Evolutionary conservation across 1,140 invertebrate species (phyloP).

Genomic region (Dinothrombium tinctorium): DNA sequence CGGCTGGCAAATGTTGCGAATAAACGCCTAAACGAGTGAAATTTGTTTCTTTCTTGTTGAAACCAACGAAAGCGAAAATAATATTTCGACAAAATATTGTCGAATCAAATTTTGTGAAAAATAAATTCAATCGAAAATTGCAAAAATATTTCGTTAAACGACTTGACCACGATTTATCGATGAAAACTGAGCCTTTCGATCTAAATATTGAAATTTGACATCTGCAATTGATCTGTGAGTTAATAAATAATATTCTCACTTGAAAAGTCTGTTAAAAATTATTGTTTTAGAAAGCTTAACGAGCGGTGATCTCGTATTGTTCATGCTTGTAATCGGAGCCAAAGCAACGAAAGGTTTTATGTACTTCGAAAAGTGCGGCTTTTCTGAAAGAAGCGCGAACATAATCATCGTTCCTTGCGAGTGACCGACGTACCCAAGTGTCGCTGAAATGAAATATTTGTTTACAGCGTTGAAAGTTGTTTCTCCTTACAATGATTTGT

Average conservation of each 20-base stretch:
- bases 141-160: not conserved
- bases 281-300: too few species aligned
- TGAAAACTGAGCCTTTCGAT: too few species aligned
- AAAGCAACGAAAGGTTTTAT: constrained; percentile 30
- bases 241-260: too few species aligned
- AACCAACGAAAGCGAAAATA: constrained; percentile 10
- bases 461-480: not conserved
- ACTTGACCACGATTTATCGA: not conserved
- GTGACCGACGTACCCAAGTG: not conserved
- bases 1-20: constrained; percentile 52
- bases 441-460: not conserved
- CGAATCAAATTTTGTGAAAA: not conserved
- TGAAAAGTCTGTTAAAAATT: too few species aligned
- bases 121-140: not conserved
- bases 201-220: too few species aligned
- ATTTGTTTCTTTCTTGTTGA: constrained; percentile 8
- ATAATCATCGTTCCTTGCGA: constrained; percentile 22
- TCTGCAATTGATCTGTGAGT: too few species aligned
- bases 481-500: constrained; percentile 22
- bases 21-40: constrained; percentile 25
- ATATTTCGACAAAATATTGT: constrained; percentile 8
- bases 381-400: constrained; percentile 23
- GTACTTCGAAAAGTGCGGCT: constrained; percentile 37
- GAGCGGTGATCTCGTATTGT: constrained; percentile 27
- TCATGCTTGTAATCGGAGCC: constrained; percentile 45